Evolutionary conservation across 2,797 vertebrate genomes (phyloP).

Genomic region (Garrulus glandarius): DNA sequence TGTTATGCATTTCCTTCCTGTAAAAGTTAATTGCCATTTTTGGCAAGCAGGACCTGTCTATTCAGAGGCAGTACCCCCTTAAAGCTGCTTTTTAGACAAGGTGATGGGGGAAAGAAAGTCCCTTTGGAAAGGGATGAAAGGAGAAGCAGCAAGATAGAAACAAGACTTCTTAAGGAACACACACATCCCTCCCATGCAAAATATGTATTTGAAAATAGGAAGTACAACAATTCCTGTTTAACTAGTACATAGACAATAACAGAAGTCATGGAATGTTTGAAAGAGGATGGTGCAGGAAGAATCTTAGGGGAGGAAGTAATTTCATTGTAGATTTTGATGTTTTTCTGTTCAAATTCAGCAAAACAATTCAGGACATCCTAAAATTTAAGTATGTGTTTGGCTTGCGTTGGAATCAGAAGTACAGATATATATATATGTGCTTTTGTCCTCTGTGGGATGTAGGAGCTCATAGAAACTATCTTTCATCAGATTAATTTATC

Average conservation of each 20-base stretch:
- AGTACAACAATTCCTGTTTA: background rate
- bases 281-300: background rate
- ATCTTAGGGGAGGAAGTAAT: background rate
- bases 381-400: background rate
- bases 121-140: background rate
- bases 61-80: background rate
- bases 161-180: background rate
- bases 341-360: background rate
- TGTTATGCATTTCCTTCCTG: background rate
- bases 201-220: background rate
- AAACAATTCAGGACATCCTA: background rate
- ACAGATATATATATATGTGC: background rate
- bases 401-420: background rate
- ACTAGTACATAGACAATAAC: background rate
- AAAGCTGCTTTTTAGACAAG: background rate
- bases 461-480: background rate
- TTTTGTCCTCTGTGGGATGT: background rate
- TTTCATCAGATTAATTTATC: background rate
- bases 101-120: background rate
- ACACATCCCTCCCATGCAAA: background rate
- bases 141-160: background rate
- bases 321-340: background rate
- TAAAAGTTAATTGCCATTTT: background rate
- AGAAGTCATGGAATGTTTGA: background rate
- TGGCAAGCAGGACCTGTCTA: fast-evolving